phyloP scores from a whole-genome alignment of 2,888 invertebrate genomes.

The Lobophora halterata region DNA sequence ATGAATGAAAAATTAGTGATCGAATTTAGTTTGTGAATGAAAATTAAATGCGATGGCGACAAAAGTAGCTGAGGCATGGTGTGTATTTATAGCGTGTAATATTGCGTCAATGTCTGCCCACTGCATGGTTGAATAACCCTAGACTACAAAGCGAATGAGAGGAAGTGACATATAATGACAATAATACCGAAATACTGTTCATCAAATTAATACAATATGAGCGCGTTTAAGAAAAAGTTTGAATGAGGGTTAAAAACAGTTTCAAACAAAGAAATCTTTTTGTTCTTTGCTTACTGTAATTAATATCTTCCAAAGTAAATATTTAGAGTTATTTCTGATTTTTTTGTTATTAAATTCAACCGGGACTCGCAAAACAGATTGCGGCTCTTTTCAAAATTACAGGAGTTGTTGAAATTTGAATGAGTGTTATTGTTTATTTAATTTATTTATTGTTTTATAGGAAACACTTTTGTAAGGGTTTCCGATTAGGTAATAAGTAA shows the following conservation, averaged over 20 bases:
- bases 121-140: slow-evolving; percentile 62
- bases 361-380: slow-evolving; percentile 13
- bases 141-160: slow-evolving; percentile 35
- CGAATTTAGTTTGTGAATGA: slow-evolving; percentile 23
- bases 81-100: slow-evolving; percentile 42
- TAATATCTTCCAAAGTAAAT: slow-evolving; percentile 2
- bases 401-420: slow-evolving; percentile 9
- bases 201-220: no score
- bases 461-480: slow-evolving; percentile 4
- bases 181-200: slow-evolving; percentile 7
- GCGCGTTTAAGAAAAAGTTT: no score
- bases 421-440: not conserved
- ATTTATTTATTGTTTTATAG: slow-evolving; percentile 2
- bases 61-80: slow-evolving; percentile 29
- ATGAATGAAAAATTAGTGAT: slow-evolving; percentile 1
- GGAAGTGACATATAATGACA: slow-evolving; percentile 11
- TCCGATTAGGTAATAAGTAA: not conserved
- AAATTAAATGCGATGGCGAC: slow-evolving; percentile 35
- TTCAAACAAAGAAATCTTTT: slow-evolving; percentile 2
- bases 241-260: no score
- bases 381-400: slow-evolving; percentile 16
- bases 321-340: slow-evolving; percentile 11
- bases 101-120: slow-evolving; percentile 43
- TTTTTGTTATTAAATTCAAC: slow-evolving; percentile 10
- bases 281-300: not conserved